These are phyloP conservation scores for Chalcis sispes DNA, from an alignment of 2,888 invertebrate species.

Conservation along the genomic window DNA sequence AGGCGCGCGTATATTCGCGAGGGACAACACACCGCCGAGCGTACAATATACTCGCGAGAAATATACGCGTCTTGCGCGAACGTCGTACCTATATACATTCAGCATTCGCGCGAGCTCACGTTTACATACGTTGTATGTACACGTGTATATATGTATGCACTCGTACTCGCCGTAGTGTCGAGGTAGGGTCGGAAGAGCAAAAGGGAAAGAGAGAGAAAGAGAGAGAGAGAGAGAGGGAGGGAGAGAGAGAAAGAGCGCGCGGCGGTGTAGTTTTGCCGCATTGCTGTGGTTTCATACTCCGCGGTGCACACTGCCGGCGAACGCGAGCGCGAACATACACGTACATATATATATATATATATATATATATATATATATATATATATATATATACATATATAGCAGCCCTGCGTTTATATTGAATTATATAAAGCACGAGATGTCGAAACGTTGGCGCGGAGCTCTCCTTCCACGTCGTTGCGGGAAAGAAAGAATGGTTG, in stretches of 20 bases:
- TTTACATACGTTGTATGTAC: too few species aligned
- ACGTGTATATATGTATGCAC: too few species aligned
- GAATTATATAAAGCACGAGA: constrained; percentile 46
- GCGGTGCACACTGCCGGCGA: constrained; percentile 33
- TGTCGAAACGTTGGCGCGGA: constrained; percentile 9
- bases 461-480: too few species aligned
- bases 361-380: constrained; percentile 7
- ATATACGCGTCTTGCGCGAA: too few species aligned
- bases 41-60: constrained; percentile 10
- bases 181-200: too few species aligned
- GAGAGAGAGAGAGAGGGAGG: too few species aligned
- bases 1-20: constrained; percentile 3
- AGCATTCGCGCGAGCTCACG: constrained; percentile 2
- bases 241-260: too few species aligned
- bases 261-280: constrained; percentile 58
- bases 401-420: constrained; percentile 35
- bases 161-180: too few species aligned
- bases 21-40: too few species aligned
- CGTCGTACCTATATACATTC: too few species aligned
- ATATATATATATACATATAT: not conserved
- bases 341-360: constrained; percentile 3
- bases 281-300: constrained; percentile 60
- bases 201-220: too few species aligned
- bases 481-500: not conserved
- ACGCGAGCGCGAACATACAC: not conserved